These are phyloP conservation scores for Triplophysa rosa DNA, from an alignment of 2,113 vertebrate genomes.

Conservation along the genomic window DNA sequence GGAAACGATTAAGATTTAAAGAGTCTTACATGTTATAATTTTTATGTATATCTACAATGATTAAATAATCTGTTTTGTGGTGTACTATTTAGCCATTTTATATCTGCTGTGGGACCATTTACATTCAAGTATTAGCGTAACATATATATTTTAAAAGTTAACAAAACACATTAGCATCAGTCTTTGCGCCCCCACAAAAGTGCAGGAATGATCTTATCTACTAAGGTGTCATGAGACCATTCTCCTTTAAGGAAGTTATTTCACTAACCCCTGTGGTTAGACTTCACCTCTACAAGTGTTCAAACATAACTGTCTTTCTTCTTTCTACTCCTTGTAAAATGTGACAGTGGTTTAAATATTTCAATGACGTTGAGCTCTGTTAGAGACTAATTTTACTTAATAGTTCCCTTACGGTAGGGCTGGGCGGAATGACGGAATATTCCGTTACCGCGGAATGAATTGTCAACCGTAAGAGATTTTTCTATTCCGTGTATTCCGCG, in stretches of 20 bases:
- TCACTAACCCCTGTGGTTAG: conserved; percentile 9
- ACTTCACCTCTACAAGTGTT: conserved; percentile 11
- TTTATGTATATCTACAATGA: not conserved
- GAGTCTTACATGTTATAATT: not conserved
- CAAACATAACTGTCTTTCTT: conserved; percentile 28
- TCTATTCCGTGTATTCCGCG: too few species aligned
- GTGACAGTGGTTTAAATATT: conserved; percentile 18
- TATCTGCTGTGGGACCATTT: not conserved
- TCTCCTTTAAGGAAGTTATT: conserved; percentile 16
- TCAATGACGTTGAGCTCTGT: conserved; percentile 20
- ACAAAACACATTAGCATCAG: not conserved
- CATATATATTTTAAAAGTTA: not conserved
- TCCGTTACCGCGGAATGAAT: too few species aligned
- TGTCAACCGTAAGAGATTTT: too few species aligned
- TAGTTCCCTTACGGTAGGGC: conserved; percentile 39
- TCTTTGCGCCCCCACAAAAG: not conserved
- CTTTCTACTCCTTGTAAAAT: conserved; percentile 1
- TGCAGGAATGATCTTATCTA: conserved; percentile 24
- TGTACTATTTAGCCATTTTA: not conserved
- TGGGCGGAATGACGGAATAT: too few species aligned
- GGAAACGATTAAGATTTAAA: not conserved
- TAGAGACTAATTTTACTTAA: conserved; percentile 38
- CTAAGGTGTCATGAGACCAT: not conserved
- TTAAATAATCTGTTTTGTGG: not conserved
- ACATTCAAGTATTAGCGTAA: not conserved